Evolutionary conservation across 2,888 invertebrate genomes (phyloP).

Genomic region (Drosophila mettleri): DNA sequence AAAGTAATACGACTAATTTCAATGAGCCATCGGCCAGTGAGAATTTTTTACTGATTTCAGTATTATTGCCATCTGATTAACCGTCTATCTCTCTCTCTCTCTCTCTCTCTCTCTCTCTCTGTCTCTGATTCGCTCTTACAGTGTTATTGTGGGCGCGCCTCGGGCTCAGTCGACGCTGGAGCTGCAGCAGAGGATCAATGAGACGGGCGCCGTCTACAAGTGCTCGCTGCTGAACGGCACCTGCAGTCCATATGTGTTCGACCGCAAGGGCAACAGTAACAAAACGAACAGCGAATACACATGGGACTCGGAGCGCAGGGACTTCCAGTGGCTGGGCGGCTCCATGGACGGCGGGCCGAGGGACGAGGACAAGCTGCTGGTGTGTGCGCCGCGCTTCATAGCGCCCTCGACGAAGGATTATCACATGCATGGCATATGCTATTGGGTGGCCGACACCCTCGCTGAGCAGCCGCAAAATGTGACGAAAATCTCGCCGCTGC

Average conservation of each 20-base stretch:
- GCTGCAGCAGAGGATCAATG: constrained; percentile 82
- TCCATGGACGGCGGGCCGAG: constrained; percentile 85
- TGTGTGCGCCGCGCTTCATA: constrained; percentile 84
- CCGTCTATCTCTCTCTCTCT: not conserved
- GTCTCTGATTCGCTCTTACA: constrained; percentile 55
- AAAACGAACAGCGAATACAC: constrained; percentile 77
- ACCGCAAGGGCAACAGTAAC: constrained; percentile 81
- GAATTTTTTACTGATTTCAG: constrained; percentile 13
- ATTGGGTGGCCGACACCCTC: constrained; percentile 83
- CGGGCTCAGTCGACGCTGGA: constrained; percentile 85
- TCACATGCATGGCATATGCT: constrained; percentile 85
- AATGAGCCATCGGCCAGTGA: constrained; percentile 15
- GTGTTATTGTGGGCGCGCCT: constrained; percentile 86
- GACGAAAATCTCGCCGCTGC: constrained; percentile 83
- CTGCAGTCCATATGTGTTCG: constrained; percentile 85
- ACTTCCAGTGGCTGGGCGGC: constrained; percentile 86
- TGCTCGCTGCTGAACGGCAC: constrained; percentile 81
- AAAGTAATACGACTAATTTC: constrained; percentile 34
- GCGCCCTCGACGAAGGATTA: constrained; percentile 78
- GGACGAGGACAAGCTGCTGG: constrained; percentile 84
- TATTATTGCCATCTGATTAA: constrained; percentile 10
- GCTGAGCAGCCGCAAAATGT: constrained; percentile 74
- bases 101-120: not conserved
- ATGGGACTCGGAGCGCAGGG: constrained; percentile 83
- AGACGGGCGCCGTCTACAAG: constrained; percentile 87